phyloP scores from a whole-genome alignment of 2,797 vertebrate species.

The Huso huso region DNA sequence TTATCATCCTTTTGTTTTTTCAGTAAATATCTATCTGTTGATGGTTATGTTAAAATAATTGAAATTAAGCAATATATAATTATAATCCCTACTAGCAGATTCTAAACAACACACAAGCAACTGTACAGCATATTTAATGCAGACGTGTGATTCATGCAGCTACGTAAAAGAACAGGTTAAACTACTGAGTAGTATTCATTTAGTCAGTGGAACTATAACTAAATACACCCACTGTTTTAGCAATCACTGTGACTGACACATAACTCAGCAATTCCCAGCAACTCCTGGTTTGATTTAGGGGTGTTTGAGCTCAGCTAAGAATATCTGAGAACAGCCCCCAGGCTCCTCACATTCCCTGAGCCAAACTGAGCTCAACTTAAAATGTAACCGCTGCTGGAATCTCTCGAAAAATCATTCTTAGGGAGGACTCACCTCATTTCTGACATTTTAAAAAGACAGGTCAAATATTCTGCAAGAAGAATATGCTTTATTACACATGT shows the following conservation, averaged over 20 bases:
- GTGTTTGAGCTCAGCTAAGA: background rate
- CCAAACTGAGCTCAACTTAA: slow-evolving; percentile 6
- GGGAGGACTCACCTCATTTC: background rate
- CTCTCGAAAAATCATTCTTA: background rate
- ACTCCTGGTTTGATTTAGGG: slow-evolving; percentile 4
- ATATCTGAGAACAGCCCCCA: slow-evolving; percentile 4
- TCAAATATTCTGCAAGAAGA: slow-evolving; percentile 6
- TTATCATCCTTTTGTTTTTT: background rate
- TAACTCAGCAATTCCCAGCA: background rate
- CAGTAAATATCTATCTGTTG: too few species aligned
- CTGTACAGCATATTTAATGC: too few species aligned
- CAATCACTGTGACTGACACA: background rate
- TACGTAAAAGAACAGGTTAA: slow-evolving; percentile 3
- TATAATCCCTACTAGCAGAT: too few species aligned
- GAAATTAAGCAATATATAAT: too few species aligned
- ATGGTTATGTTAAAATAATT: too few species aligned
- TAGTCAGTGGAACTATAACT: background rate
- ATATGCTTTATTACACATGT: background rate
- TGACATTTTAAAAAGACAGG: slow-evolving; percentile 6
- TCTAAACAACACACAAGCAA: too few species aligned
- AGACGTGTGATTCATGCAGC: too few species aligned
- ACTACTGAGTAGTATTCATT: background rate
- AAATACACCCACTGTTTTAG: background rate
- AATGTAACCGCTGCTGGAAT: background rate
- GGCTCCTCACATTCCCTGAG: background rate